A percentile compares a stretch with the other conserved stretches of the same genome.
Evolutionary conservation across 2,888 invertebrate species (phyloP).

Genomic region (Mechanitis messenoides): DNA sequence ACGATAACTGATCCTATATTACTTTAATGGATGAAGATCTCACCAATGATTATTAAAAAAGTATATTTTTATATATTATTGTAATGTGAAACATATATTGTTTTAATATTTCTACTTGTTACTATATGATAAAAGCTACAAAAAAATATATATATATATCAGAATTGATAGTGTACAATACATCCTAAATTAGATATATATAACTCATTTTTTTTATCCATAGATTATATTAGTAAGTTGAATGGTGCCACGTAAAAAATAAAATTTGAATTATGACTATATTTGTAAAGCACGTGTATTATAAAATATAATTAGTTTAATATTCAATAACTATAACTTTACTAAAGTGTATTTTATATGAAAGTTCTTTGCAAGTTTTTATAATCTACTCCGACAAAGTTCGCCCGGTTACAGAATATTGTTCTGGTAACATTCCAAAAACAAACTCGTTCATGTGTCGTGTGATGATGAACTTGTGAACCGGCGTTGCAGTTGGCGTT

Average conservation of each 20-base stretch:
- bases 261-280: conserved; percentile 23
- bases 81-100: too few species aligned
- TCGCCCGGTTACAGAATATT: conserved; percentile 10
- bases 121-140: too few species aligned
- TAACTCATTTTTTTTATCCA: neutral
- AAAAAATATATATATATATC: neutral
- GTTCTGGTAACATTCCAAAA: conserved; percentile 70
- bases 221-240: conserved; percentile 13
- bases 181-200: neutral
- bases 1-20: too few species aligned
- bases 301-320: neutral
- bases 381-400: neutral
- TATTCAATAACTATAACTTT: neutral
- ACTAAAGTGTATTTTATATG: neutral
- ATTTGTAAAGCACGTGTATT: conserved; percentile 13
- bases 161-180: conserved; percentile 6
- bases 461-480: conserved; percentile 71
- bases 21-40: too few species aligned
- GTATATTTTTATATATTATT: too few species aligned
- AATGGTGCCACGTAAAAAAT: conserved; percentile 26
- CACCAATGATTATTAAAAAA: too few species aligned
- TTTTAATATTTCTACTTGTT: too few species aligned
- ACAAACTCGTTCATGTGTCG: conserved; percentile 42
- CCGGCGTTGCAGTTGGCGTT: conserved; percentile 72
- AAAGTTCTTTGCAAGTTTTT: neutral